Evolutionary conservation across 1,140 invertebrate genomes (phyloP).

Genomic region (Kradibia gibbosae): DNA sequence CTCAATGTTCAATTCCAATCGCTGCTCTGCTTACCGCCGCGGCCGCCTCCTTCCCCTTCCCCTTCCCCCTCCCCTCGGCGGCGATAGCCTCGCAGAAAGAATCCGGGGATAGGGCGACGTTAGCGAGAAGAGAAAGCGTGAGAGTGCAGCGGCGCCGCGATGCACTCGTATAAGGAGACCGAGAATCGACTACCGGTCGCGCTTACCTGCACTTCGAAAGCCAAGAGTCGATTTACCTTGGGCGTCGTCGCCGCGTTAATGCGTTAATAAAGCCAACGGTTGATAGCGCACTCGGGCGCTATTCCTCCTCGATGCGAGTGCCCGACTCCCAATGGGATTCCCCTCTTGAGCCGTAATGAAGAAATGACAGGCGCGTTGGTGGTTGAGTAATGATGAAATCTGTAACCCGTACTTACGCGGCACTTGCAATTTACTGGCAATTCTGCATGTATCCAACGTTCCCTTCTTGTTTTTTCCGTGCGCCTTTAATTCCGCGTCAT

Average conservation of each 20-base stretch:
- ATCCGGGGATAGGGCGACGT: neutral
- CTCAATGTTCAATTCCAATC: neutral
- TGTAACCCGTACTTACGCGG: neutral
- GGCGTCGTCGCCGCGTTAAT: neutral
- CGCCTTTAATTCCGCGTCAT: neutral
- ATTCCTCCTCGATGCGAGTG: neutral
- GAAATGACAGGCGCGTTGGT: neutral
- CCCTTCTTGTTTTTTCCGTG: neutral
- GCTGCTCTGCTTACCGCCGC: neutral
- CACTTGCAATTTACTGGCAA: neutral
- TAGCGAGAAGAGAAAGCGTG: conserved; percentile 56
- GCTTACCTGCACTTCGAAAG: neutral
- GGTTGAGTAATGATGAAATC: neutral
- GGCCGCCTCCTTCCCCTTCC: neutral
- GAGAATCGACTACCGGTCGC: conserved; percentile 8
- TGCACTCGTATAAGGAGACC: neutral
- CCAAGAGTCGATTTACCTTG: neutral
- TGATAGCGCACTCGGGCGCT: neutral
- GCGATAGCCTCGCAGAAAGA: neutral
- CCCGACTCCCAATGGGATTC: neutral
- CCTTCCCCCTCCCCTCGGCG: neutral
- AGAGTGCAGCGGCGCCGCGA: conserved; percentile 49
- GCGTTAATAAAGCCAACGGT: neutral
- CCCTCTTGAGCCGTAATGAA: neutral
- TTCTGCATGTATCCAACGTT: neutral